A percentile compares a stretch with the other conserved stretches of the same genome.
Evolutionary conservation across 2,888 invertebrate genomes (phyloP).

Genomic region (Leptinotarsa rubiginosa): DNA sequence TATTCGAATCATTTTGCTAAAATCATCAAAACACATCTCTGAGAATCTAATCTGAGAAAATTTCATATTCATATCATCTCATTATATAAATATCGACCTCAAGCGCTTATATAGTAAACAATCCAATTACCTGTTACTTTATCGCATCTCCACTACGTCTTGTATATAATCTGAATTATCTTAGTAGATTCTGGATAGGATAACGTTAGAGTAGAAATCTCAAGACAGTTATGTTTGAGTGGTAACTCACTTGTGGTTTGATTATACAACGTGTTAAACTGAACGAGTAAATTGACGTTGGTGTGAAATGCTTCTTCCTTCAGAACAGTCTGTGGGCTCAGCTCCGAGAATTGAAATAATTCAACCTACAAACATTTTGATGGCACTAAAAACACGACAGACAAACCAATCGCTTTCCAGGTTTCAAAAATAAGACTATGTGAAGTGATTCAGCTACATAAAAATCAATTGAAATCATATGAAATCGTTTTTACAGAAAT

Average conservation of each 20-base stretch:
- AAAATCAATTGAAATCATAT: too few relatives aligned
- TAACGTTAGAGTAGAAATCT: conserved; percentile 31
- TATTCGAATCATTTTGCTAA: too few relatives aligned
- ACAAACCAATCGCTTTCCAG: too few relatives aligned
- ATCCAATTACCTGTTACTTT: background rate
- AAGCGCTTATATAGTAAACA: background rate
- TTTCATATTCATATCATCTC: too few relatives aligned
- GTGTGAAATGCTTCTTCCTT: conserved; percentile 37
- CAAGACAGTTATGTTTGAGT: conserved; percentile 30
- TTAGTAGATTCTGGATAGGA: conserved; percentile 14
- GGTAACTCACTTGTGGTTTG: conserved; percentile 47
- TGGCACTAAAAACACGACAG: background rate
- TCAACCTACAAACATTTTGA: too few relatives aligned
- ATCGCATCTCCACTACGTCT: conserved; percentile 7
- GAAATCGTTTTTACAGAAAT: too few relatives aligned
- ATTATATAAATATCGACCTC: background rate
- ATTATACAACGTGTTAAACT: conserved; percentile 50
- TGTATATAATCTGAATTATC: conserved; percentile 34
- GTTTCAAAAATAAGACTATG: too few relatives aligned
- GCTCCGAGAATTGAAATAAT: background rate
- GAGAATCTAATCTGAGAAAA: too few relatives aligned
- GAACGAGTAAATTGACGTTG: conserved; percentile 50
- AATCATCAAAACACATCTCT: too few relatives aligned
- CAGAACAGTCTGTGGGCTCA: background rate
- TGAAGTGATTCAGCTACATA: too few relatives aligned